Evolutionary conservation across 1,140 invertebrate genomes (phyloP), one percentile per base, ranked within the genome.

Genomic region (Drosophila grimshawi): DNA sequence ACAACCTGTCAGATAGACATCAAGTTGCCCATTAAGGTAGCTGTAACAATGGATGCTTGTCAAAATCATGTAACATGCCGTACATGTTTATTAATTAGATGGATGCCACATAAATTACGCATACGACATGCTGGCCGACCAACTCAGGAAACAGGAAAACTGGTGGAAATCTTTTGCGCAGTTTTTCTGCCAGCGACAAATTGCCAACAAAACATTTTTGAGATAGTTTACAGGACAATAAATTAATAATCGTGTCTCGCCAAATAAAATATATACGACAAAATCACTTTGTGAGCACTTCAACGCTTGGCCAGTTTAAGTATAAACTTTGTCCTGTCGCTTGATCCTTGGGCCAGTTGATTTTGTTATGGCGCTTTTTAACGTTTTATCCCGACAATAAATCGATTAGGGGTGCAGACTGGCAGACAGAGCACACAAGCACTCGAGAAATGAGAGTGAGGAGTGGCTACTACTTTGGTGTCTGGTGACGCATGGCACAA

Each of bases 31-130:
- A 33, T 49, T 19, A 6, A 19, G 43, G 62, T 46, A 37, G 30
- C 35, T 11, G 10, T n/a, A 43, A 51, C 45, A 65, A 52, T 65
- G 39, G 10, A 43, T 46, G 66, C 45, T 33, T 62, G 41, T 37
- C 59, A 48, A 53, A 69, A 55, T 69, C 55, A 56, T 51, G 32
- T 46, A 32, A 39, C 11, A 48, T 11, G 53, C 35, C 43, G 41
- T 66, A 35, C 64, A 43, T 45, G 81, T 61, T 71, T 80, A 78
- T 86, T 86, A 86, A 86, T 88, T 77, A 80, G 65, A 68, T 80
- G 55, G 29, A 49, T 67, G 70, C 33, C 51, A 41, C 83, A 74
- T 80, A 63, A 88, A 88, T 88, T 80, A 80, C 59, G 62, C 60
- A 89, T 83, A 68, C 79, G 71, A 53, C 56, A 72, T 39, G 78